Evolutionary conservation across 2,797 vertebrate species (phyloP).

Genomic region (Alcedo atthis): DNA sequence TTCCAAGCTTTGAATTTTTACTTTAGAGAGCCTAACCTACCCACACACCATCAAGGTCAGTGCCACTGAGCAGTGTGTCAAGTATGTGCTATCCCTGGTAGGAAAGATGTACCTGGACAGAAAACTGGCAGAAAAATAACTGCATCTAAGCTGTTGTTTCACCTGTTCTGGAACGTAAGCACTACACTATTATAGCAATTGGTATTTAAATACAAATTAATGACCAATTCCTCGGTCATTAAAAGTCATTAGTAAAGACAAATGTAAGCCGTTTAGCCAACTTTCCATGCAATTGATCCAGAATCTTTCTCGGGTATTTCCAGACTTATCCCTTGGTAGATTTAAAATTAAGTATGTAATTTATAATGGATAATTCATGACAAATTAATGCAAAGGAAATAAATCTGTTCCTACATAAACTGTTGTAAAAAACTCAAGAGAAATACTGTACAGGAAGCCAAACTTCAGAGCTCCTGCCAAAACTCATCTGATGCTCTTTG

Average conservation of each 20-base stretch:
- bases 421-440: neutral
- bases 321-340: neutral
- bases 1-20: neutral
- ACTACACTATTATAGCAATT: neutral
- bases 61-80: fast-evolving
- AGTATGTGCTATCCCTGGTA: fast-evolving
- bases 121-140: too few species aligned
- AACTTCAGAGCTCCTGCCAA: neutral
- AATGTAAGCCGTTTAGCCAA: neutral
- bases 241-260: neutral
- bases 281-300: neutral
- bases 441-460: neutral
- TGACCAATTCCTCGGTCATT: neutral
- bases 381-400: neutral
- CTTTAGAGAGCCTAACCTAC: neutral
- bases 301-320: neutral
- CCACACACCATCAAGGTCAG: neutral
- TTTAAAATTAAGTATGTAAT: neutral
- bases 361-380: neutral
- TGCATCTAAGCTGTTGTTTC: neutral
- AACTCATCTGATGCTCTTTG: neutral
- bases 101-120: neutral
- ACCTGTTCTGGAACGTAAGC: neutral
- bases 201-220: too few species aligned
- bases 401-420: neutral